A percentile compares a stretch with the other conserved stretches of the same genome.
phyloP scores from a whole-genome alignment of 1,140 invertebrate genomes.

The Leptinotarsa lineolata region DNA sequence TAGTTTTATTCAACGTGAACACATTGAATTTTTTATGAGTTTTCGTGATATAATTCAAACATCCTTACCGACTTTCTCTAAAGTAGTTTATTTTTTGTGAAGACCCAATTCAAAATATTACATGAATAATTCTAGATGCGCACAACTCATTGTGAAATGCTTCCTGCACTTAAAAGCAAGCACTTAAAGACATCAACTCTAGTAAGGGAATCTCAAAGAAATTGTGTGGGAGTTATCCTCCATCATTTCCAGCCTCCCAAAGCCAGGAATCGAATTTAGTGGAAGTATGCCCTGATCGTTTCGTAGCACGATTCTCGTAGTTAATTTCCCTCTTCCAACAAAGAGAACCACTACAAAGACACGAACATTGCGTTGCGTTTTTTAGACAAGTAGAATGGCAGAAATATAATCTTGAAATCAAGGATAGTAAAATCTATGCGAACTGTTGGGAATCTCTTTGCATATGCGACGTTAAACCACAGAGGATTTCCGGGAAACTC shows the following conservation, averaged over 20 bases:
- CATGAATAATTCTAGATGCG: too few species aligned
- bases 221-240: not conserved
- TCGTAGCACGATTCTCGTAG: not conserved
- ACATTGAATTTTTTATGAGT: too few species aligned
- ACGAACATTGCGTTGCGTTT: not conserved
- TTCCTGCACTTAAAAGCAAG: too few species aligned
- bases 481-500: not conserved
- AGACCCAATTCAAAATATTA: too few species aligned
- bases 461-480: not conserved
- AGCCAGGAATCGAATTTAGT: not conserved
- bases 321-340: not conserved
- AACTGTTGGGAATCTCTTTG: not conserved
- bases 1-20: too few species aligned
- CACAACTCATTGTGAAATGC: too few species aligned
- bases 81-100: too few species aligned
- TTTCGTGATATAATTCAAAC: too few species aligned
- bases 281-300: not conserved
- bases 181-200: too few species aligned
- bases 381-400: not conserved
- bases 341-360: not conserved
- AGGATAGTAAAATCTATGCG: not conserved
- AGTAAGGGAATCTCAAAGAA: not conserved
- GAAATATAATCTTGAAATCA: not conserved
- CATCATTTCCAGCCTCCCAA: not conserved
- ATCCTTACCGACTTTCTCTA: too few species aligned